A percentile compares a stretch with the other conserved stretches of the same genome.
phyloP scores from a whole-genome alignment of 2,888 invertebrate species.

The Mesorhabditis sp. region DNA sequence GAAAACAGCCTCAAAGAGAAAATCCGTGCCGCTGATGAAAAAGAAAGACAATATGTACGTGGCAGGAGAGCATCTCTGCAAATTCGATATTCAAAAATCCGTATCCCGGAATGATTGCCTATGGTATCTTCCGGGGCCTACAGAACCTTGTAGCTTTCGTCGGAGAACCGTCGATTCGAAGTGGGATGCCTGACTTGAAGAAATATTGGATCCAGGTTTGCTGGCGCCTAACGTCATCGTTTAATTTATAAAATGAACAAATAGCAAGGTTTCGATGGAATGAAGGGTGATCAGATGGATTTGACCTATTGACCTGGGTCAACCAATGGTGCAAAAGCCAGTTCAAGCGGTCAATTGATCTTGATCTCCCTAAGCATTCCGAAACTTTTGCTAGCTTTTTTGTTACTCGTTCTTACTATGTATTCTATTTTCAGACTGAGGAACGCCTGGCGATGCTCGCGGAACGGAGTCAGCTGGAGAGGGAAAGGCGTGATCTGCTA shows the following conservation, averaged over 20 bases:
- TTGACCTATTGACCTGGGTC: neutral
- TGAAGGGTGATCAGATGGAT: neutral
- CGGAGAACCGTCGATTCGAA: no score
- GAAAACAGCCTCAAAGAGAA: slow-evolving; percentile 41
- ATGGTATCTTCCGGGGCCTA: neutral
- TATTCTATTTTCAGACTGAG: slow-evolving; percentile 45
- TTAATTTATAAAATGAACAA: no score
- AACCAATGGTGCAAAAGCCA: slow-evolving; percentile 1
- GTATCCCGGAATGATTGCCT: no score
- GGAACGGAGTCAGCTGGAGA: slow-evolving; percentile 44
- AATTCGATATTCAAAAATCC: no score
- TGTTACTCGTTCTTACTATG: no score
- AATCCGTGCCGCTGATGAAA: slow-evolving; percentile 43
- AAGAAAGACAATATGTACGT: slow-evolving; percentile 48
- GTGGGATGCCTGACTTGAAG: no score
- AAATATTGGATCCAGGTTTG: neutral
- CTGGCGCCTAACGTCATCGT: neutral
- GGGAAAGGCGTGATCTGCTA: slow-evolving; percentile 42
- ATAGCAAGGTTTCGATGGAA: neutral
- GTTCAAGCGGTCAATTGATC: neutral
- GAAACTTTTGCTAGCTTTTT: neutral
- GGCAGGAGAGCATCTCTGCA: neutral
- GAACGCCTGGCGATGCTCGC: slow-evolving; percentile 54
- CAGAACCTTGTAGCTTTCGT: neutral
- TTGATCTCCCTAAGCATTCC: neutral